Evolutionary conservation across 2,888 invertebrate genomes (phyloP).

Genomic region (Lithodes maja): DNA sequence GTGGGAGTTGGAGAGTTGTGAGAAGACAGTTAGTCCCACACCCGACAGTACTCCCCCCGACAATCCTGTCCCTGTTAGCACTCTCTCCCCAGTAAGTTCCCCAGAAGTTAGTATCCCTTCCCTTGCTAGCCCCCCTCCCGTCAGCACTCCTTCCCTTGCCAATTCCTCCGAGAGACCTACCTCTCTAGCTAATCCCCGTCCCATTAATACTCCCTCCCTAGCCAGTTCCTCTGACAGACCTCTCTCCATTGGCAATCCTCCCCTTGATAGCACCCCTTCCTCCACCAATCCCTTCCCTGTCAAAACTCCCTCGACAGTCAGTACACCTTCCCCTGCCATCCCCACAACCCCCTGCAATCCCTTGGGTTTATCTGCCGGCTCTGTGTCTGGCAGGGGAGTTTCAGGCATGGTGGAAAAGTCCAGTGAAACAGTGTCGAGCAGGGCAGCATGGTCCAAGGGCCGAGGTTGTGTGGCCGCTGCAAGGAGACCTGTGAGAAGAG

Average conservation of each 20-base stretch:
- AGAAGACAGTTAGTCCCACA: slow-evolving; percentile 44
- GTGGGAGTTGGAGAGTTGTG: slow-evolving; percentile 43
- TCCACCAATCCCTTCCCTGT: no score
- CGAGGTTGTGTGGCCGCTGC: slow-evolving; percentile 55
- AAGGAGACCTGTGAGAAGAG: slow-evolving; percentile 43
- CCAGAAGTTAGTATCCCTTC: no score
- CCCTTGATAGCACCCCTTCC: neutral
- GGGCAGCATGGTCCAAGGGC: slow-evolving; percentile 9
- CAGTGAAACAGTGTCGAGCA: slow-evolving; percentile 21
- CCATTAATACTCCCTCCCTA: neutral
- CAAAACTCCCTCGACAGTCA: no score
- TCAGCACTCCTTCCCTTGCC: neutral
- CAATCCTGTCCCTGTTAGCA: neutral
- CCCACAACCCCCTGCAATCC: neutral
- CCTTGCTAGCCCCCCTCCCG: neutral
- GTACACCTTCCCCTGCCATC: neutral
- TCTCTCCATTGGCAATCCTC: neutral
- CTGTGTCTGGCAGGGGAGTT: neutral
- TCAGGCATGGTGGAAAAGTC: neutral
- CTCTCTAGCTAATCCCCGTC: neutral
- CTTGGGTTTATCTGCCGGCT: no score
- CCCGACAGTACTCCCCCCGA: slow-evolving; percentile 11
- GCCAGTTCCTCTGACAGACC: neutral
- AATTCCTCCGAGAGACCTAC: neutral
- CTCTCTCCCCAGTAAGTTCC: no score